Evolutionary conservation across 2,113 vertebrate species (phyloP), one percentile per base, ranked within the genome.

Genomic region (Neopipo cinnamomea): DNA sequence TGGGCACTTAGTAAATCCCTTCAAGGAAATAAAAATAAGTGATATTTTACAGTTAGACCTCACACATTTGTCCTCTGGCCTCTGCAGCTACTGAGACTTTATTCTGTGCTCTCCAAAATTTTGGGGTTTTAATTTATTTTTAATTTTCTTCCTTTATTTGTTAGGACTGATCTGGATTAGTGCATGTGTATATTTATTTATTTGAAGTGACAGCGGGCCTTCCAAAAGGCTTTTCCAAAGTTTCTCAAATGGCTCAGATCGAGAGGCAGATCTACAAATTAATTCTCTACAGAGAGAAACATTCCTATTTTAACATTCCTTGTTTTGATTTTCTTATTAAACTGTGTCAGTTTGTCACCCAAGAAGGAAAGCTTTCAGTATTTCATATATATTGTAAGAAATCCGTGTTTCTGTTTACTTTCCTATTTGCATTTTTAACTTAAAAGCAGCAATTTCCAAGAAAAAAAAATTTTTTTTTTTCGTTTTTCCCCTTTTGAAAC

Each of bases 81-180:
- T 4, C 50, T 66, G 42, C 58, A 73, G 41, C 68, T 91, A 15
- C n/a, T 35, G 21, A 35, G 49, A 4, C 11, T 59, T 86, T 47
- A 24, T 52, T 88, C 47, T 12, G 4, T 41, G 18, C 20, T 62
- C 22, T 70, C 39, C 81, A 77, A 77, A 67, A 37, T 8, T 22
- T 42, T 19, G 30, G 0, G 1, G 28, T 8, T 76, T 20, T 25
- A 52, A 0, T 8, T 52, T 73, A 24, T n/a, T 39, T 59, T 3
- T 11, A 20, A 0, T 2, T 13, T 58, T 21, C 44, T 85, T 52
- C 14, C 9, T 46, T 55, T 27, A 7, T 35, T 41, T 62, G 80
- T 35, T 63, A 25, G 13, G 23, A 9, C 12, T 74, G 13, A 39
- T 70, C 20, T 74, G 52, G 27, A 33, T 33, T 47, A 65, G 7